These are phyloP conservation scores for Lates japonicus DNA, from an alignment of 2,797 vertebrate genomes.

Conservation along the genomic window DNA sequence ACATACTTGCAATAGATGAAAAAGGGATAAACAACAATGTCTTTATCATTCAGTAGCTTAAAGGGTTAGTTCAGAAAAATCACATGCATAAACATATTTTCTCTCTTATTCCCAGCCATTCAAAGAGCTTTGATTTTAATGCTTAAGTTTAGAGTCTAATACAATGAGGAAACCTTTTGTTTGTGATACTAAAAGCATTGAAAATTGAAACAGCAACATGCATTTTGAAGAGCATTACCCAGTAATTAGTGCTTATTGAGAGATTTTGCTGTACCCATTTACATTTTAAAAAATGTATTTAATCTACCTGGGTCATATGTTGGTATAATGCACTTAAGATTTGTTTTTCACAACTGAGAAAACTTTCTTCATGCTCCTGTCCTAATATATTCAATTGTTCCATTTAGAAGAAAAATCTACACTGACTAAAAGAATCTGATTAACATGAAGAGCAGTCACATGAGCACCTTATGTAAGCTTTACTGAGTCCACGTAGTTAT, in stretches of 20 bases:
- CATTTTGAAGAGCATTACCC: not conserved
- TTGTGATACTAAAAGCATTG: not conserved
- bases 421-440: slow-evolving; percentile 10
- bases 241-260: not conserved
- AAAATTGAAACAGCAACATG: not conserved
- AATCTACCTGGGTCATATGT: not conserved
- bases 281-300: too few species aligned
- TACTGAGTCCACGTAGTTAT: slow-evolving; percentile 19
- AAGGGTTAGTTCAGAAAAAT: not conserved
- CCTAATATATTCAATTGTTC: slow-evolving; percentile 4
- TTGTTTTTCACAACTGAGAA: not conserved
- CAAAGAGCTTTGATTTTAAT: not conserved
- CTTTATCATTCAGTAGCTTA: slow-evolving; percentile 37
- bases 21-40: slow-evolving; percentile 48
- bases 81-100: not conserved
- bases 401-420: slow-evolving; percentile 7
- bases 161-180: not conserved
- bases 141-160: not conserved
- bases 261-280: too few species aligned
- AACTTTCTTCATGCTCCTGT: not conserved
- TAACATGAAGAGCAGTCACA: slow-evolving; percentile 9
- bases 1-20: slow-evolving; percentile 39
- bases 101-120: not conserved
- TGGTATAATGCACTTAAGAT: not conserved
- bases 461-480: slow-evolving; percentile 14